Evolutionary conservation across 1,140 invertebrate species (phyloP).

Genomic region (Diorhabda elongata): DNA sequence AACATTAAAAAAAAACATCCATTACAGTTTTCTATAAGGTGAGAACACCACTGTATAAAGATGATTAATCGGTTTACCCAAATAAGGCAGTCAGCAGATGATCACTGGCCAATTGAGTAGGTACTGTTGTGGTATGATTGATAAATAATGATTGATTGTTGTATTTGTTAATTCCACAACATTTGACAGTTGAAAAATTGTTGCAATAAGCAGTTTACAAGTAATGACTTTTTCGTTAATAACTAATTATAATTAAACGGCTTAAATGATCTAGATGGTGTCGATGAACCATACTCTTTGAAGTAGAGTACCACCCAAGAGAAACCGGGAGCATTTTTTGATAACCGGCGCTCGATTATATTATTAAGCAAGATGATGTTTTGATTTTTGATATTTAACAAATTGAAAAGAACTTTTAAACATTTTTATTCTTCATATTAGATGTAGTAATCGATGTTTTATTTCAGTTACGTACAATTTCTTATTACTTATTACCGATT

Average conservation of each 20-base stretch:
- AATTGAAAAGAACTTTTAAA: too few relatives aligned
- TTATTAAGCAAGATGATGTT: too few relatives aligned
- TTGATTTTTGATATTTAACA: too few relatives aligned
- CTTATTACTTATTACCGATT: too few relatives aligned
- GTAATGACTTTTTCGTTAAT: constrained; percentile 15
- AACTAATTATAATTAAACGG: constrained; percentile 12
- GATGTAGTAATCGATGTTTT: too few relatives aligned
- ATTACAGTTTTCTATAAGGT: constrained; percentile 18
- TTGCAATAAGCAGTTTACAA: constrained; percentile 10
- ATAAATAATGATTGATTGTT: constrained; percentile 18
- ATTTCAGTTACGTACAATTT: too few relatives aligned
- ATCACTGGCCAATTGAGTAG: constrained; percentile 23
- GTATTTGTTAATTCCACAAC: constrained; percentile 12
- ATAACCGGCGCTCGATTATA: constrained; percentile 25
- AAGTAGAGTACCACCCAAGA: constrained; percentile 13
- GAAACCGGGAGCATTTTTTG: constrained; percentile 12
- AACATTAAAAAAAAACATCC: neutral
- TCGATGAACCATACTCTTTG: constrained; percentile 10
- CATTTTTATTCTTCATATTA: too few relatives aligned
- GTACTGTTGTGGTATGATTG: constrained; percentile 21
- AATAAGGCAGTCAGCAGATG: constrained; percentile 14
- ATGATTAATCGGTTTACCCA: constrained; percentile 19
- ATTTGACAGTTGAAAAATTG: constrained; percentile 16
- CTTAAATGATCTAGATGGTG: constrained; percentile 14
- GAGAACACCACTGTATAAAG: constrained; percentile 3